These are phyloP conservation scores for Tribolium madens DNA, from an alignment of 1,140 invertebrate genomes.

Conservation along the genomic window DNA sequence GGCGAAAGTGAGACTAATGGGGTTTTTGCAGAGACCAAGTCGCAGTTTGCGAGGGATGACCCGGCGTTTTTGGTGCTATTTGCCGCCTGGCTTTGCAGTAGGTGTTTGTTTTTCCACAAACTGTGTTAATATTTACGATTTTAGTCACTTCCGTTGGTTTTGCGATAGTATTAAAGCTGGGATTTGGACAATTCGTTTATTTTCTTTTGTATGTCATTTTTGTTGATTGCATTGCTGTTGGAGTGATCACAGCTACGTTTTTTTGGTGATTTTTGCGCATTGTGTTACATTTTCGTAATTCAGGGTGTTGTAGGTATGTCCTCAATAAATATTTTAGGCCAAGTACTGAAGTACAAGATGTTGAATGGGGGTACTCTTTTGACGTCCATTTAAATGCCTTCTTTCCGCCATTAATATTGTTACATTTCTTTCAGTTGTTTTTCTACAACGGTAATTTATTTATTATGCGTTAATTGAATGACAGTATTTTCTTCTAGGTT, in stretches of 20 bases:
- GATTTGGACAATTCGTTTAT: slow-evolving; percentile 82
- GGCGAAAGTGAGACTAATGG: slow-evolving; percentile 7
- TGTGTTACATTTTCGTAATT: slow-evolving; percentile 2
- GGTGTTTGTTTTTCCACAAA: slow-evolving; percentile 62
- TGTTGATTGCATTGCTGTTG: slow-evolving; percentile 93
- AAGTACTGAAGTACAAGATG: slow-evolving; percentile 78
- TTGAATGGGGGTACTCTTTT: slow-evolving; percentile 99
- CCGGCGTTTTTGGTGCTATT: slow-evolving; percentile 97
- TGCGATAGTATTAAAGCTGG: slow-evolving; percentile 82
- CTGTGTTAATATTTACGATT: slow-evolving; percentile 61
- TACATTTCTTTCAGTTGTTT: slow-evolving; percentile 93
- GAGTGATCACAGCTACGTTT: slow-evolving; percentile 88
- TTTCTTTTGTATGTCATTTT: slow-evolving; percentile 94
- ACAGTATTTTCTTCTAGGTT: slow-evolving; percentile 71
- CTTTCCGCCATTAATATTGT: slow-evolving; percentile 93
- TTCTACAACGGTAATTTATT: slow-evolving; percentile 82
- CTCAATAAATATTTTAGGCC: slow-evolving; percentile 89
- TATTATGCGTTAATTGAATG: slow-evolving; percentile 33
- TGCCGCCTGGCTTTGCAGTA: slow-evolving; percentile 87
- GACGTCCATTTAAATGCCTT: slow-evolving; percentile 99
- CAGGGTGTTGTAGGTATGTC: slow-evolving; percentile 77
- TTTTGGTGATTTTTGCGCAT: slow-evolving; percentile 80
- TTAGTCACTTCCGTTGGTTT: slow-evolving; percentile 92
- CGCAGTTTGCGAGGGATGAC: slow-evolving; percentile 99
- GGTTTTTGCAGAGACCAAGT: slow-evolving; percentile 90